Base-by-base conservation (phyloP, 2,797 vertebrate genomes). In the Florisuga fusca region DNA sequence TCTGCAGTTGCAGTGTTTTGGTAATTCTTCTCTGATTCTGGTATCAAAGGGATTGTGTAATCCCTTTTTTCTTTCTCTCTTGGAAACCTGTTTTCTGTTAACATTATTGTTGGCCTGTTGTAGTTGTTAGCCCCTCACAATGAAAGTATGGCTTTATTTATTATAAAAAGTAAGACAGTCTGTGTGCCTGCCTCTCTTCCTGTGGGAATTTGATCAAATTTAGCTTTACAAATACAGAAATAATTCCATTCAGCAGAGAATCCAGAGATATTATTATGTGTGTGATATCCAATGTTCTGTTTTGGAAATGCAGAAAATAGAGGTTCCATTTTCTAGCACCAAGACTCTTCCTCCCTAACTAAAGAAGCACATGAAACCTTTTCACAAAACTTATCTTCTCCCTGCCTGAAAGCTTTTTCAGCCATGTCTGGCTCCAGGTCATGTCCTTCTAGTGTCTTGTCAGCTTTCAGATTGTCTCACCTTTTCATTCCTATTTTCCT, bases 401-500 rank as follows among this genome's bases (percentile, higher is more conserved):
- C 25, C 62, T 1, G 2, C n/a, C 45, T 81, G 73, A 80, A 95
- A 79, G 38, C 23, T 91, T 89, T 83, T 81, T 51, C 72, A 94
- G 54, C 25, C 64, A 66, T 81, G 50, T 84, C 71, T 71, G 45
- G 20, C 90, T 94, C 51, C 46, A 85, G 87, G 69, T 95, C 72
- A 34, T 89, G 78, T 83, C 84, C 66, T 95, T 95, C 89, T 72
- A 67, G 51, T 95, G 46, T 55, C 76, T 93, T 96, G 89, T 94
- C 87, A 95, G 68, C 62, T 95, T 93, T 94, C 84, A 93, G 66
- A 78, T 69, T 85, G 64, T 89, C 38, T 96, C 87, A 94, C 94
- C 93, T 94, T 97, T 96, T 95, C 82, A 87, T 84, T 95, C 58
- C 46, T 81, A 46, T 92, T 95, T 92, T 83, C 51, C 58, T 89